Evolutionary conservation across 2,888 invertebrate genomes (phyloP), one percentile per base, ranked within the genome.

Genomic region (Nephrocerus scutellatus): DNA sequence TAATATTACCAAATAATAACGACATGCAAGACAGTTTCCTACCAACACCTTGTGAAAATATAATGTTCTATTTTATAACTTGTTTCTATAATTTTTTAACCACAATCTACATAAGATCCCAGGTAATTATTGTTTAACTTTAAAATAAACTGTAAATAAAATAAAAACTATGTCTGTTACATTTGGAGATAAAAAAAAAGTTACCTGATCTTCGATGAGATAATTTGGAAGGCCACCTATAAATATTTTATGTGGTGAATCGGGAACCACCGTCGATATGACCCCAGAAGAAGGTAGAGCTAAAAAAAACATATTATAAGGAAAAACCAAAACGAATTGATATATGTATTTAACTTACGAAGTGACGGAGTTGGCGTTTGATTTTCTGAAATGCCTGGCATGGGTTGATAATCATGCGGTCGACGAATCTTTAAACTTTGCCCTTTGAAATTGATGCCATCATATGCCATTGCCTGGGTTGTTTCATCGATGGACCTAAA

Each of bases 401-500:
- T 90, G 1, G 97, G 96, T 63, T 97, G 96, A 65, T 97, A 98
- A 73, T 98, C 97, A 60, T 96, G 89, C 1, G 97, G 97, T 56
- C 97, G 77, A 48, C 97, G 78, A 48, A 98, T 95, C 73, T 97
- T 97, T 65, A 98, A 80, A 69, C 93, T 93, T 69, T 97, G 97
- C 28, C 90, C 90, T 72, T 97, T 95, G 69, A 96, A 97, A 70
- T 93, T 95, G 52, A 97, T 96, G 22, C 97, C 97, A 72, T 97
- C 97, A 70, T 97, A 97, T 16, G 96, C 96, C 93, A 97, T 96
- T 3, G 96, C 96, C 64, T 96, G 95, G 28, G 97, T 95, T 5
- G 96, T 96, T 71, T 97, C 97, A 74, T 97, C 97, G 62, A 97
- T 96, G 12, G 97, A 97, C 57, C 63, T 74, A 72, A 93, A 92